Evolutionary conservation across 2,797 vertebrate species (phyloP).

Genomic region (Pseudochirops corinnae): DNA sequence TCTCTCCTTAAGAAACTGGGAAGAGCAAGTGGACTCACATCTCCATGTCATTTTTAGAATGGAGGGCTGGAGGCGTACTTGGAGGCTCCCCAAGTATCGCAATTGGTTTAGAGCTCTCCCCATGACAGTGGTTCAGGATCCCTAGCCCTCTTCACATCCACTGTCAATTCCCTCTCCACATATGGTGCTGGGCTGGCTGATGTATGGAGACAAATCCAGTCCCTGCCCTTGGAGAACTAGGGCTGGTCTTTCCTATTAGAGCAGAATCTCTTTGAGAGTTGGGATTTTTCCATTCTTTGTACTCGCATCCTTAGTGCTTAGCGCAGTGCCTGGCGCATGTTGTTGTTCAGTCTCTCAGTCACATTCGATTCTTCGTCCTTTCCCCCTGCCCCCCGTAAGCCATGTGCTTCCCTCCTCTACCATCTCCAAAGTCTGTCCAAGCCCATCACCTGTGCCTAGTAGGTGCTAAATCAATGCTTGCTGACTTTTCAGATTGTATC

Average conservation of each 20-base stretch:
- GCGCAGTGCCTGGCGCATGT: not conserved
- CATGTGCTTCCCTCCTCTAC: not conserved
- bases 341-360: not conserved
- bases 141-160: not conserved
- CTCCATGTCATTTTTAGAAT: not conserved
- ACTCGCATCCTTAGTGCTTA: not conserved
- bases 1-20: not conserved
- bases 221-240: not conserved
- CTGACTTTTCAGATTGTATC: not conserved
- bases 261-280: not conserved
- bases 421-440: not conserved
- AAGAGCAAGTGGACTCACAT: not conserved
- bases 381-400: too few species aligned
- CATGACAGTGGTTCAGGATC: not conserved
- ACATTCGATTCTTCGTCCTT: not conserved
- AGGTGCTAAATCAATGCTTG: not conserved
- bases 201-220: not conserved
- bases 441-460: not conserved
- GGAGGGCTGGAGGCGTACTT: too few species aligned
- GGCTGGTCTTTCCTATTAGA: not conserved
- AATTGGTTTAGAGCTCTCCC: not conserved
- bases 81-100: not conserved
- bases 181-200: not conserved
- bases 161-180: not conserved
- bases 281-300: not conserved